These are phyloP conservation scores for Loriculus beryllinus DNA, from an alignment of 2,797 vertebrate genomes.

Conservation along the genomic window DNA sequence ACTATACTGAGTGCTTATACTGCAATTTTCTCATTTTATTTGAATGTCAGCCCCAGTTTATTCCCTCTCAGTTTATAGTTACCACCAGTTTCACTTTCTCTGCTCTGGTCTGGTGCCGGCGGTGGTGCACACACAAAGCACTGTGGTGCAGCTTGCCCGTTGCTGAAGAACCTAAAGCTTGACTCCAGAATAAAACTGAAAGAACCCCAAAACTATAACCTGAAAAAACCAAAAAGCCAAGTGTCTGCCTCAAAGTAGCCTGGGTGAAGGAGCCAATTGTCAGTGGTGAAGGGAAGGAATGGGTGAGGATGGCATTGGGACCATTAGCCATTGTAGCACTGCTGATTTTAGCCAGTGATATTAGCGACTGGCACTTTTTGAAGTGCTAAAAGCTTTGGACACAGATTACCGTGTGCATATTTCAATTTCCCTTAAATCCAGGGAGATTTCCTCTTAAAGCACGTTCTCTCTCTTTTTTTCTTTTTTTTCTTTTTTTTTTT, in stretches of 20 bases:
- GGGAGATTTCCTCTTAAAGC: conserved; percentile 19
- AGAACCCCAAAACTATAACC: background rate
- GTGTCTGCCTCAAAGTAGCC: background rate
- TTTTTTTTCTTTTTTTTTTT: background rate
- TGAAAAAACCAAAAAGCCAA: background rate
- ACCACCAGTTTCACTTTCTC: background rate
- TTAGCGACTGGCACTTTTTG: conserved; percentile 65
- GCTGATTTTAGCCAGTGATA: background rate
- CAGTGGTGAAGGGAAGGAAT: background rate
- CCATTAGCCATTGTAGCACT: background rate
- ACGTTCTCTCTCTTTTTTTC: fast-evolving
- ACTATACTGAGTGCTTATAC: background rate
- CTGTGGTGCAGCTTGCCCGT: background rate
- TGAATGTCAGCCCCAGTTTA: background rate
- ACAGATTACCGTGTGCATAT: conserved; percentile 39
- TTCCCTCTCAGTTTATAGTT: background rate
- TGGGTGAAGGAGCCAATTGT: background rate
- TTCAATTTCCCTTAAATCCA: conserved; percentile 37
- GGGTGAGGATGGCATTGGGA: background rate
- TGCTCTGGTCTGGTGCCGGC: background rate
- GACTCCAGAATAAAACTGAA: background rate
- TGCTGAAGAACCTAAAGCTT: background rate
- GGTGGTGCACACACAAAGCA: background rate
- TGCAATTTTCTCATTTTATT: background rate
- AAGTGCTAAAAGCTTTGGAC: conserved; percentile 79